Evolutionary conservation across 2,888 invertebrate genomes (phyloP).

Genomic region (Apotomis betuletana): DNA sequence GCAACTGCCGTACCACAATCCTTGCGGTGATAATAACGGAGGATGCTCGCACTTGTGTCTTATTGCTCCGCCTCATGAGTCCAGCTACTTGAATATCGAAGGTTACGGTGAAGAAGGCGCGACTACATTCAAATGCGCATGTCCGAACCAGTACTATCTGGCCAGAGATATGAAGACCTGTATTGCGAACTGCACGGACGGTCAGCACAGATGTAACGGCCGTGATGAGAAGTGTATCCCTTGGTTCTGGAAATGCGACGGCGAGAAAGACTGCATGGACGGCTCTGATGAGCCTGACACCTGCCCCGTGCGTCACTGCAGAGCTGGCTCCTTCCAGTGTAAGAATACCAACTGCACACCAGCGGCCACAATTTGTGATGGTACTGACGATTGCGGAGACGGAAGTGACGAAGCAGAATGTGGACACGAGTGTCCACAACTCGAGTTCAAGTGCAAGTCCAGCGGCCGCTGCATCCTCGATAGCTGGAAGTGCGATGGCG

Average conservation of each 20-base stretch:
- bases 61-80: constrained; percentile 91
- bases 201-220: constrained; percentile 89
- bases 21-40: constrained; percentile 96
- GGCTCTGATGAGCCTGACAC: constrained; percentile 94
- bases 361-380: constrained; percentile 96
- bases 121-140: constrained; percentile 92
- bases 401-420: constrained; percentile 94
- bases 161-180: constrained; percentile 93
- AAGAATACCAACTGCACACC: constrained; percentile 96
- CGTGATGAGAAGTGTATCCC: constrained; percentile 85
- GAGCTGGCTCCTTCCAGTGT: constrained; percentile 97
- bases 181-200: constrained; percentile 96
- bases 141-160: constrained; percentile 97
- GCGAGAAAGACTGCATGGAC: constrained; percentile 96
- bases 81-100: constrained; percentile 89
- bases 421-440: constrained; percentile 91
- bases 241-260: constrained; percentile 89
- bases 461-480: constrained; percentile 95
- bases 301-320: constrained; percentile 93
- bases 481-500: constrained; percentile 97
- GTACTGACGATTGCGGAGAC: constrained; percentile 96
- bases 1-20: constrained; percentile 93
- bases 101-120: constrained; percentile 92
- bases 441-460: constrained; percentile 94
- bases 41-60: constrained; percentile 98